A percentile compares a stretch with the other conserved stretches of the same genome.
phyloP scores from a whole-genome alignment of 2,113 vertebrate genomes.

The Choloepus hoffmanni region DNA sequence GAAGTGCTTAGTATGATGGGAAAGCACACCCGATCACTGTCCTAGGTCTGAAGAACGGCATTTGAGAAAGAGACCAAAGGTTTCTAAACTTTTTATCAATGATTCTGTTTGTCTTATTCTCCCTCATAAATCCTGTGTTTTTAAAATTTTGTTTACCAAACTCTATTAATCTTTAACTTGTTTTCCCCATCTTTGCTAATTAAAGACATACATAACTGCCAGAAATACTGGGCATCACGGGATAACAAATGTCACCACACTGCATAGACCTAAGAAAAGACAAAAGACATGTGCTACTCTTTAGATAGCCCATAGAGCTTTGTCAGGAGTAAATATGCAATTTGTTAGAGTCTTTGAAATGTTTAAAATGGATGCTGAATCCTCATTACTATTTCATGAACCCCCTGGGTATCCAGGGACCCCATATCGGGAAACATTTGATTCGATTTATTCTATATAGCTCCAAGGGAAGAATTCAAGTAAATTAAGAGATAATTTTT shows the following conservation, averaged over 20 bases:
- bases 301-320: not conserved
- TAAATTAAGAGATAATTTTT: constrained; percentile 13
- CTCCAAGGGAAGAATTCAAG: constrained; percentile 30
- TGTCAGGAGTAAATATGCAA: constrained; percentile 41
- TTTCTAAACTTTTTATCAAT: not conserved
- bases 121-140: not conserved
- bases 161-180: not conserved
- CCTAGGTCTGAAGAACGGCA: not conserved
- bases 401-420: constrained; percentile 15
- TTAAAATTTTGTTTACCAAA: not conserved
- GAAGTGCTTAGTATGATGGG: not conserved
- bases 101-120: not conserved
- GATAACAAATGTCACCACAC: not conserved
- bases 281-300: not conserved
- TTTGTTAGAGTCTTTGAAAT: constrained; percentile 38
- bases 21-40: not conserved
- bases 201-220: not conserved
- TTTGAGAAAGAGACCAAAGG: not conserved
- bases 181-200: not conserved
- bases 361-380: constrained; percentile 45
- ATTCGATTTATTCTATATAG: constrained; percentile 49
- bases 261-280: constrained; percentile 30
- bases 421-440: constrained; percentile 44
- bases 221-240: not conserved
- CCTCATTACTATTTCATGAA: constrained; percentile 49